Conservation (phyloP, 2,888 invertebrate species). For the Cylindroiulus punctatus region DNA sequence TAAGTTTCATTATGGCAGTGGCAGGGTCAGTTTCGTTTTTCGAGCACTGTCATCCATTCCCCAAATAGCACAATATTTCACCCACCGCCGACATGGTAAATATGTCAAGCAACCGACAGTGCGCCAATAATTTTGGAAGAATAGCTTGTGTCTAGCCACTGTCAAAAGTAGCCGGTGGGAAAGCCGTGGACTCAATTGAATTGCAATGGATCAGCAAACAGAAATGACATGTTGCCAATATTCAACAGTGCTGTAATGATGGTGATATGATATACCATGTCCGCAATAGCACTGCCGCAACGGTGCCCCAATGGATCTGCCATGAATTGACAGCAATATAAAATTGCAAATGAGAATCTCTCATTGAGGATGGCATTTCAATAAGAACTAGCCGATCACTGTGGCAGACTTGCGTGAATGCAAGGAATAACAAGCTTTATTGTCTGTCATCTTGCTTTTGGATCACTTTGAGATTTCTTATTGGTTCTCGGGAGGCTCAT, state of each 20-base stretch:
- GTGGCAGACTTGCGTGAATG: neutral
- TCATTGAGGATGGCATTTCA: constrained; percentile 17
- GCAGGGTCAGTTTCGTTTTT: neutral
- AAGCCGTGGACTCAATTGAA: neutral
- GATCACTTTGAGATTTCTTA: neutral
- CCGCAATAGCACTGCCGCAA: neutral
- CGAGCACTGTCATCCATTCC: neutral
- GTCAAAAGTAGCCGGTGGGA: constrained; percentile 4
- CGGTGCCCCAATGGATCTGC: neutral
- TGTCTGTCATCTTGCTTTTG: neutral
- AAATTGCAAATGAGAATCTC: neutral
- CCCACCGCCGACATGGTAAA: neutral
- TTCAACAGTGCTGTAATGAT: neutral
- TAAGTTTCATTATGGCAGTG: neutral
- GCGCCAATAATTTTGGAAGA: neutral
- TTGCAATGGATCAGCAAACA: constrained; percentile 9
- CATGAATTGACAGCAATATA: constrained; percentile 17
- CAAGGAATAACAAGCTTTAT: neutral
- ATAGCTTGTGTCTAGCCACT: constrained; percentile 21
- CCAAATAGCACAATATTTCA: neutral
- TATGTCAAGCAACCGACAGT: constrained; percentile 14
- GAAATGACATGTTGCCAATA: constrained; percentile 27
- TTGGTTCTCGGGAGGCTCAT: neutral
- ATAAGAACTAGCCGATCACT: neutral
- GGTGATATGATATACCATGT: neutral